Conservation (phyloP, 2,888 invertebrate species). For the Mythimna lalbum region DNA sequence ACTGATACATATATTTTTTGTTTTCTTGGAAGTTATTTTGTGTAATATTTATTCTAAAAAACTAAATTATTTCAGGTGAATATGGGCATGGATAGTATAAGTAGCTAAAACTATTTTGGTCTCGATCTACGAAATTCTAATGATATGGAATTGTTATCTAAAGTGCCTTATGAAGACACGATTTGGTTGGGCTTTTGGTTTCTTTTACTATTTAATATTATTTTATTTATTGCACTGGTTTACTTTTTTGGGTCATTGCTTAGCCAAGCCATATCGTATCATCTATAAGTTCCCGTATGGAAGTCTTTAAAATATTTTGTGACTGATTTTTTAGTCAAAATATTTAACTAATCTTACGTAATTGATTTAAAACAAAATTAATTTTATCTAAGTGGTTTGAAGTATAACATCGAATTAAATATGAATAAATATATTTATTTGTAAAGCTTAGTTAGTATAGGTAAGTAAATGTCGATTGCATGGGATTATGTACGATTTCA, state of each 20-base stretch:
- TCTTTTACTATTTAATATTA: background rate
- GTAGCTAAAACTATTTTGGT: constrained; percentile 59
- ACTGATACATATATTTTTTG: constrained; percentile 36
- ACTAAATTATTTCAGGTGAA: constrained; percentile 27
- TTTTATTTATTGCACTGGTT: background rate
- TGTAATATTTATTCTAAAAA: constrained; percentile 27
- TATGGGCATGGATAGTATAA: constrained; percentile 24
- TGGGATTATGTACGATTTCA: constrained; percentile 33
- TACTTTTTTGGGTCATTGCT: background rate
- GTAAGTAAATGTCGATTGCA: constrained; percentile 25
- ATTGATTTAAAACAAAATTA: constrained; percentile 9
- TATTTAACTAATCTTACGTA: constrained; percentile 8
- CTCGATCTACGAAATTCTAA: constrained; percentile 59
- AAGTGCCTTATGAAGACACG: constrained; percentile 25
- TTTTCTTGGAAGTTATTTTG: constrained; percentile 31
- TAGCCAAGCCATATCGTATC: background rate
- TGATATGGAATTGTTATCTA: constrained; percentile 62
- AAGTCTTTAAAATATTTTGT: constrained; percentile 25
- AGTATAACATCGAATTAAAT: background rate
- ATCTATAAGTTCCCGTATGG: constrained; percentile 9
- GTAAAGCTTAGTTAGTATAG: constrained; percentile 1
- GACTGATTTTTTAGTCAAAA: constrained; percentile 19
- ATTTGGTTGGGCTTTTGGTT: background rate
- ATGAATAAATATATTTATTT: background rate
- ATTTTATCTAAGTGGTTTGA: background rate